phyloP scores from a whole-genome alignment of 2,888 invertebrate species.

The Bimastos eiseni region DNA sequence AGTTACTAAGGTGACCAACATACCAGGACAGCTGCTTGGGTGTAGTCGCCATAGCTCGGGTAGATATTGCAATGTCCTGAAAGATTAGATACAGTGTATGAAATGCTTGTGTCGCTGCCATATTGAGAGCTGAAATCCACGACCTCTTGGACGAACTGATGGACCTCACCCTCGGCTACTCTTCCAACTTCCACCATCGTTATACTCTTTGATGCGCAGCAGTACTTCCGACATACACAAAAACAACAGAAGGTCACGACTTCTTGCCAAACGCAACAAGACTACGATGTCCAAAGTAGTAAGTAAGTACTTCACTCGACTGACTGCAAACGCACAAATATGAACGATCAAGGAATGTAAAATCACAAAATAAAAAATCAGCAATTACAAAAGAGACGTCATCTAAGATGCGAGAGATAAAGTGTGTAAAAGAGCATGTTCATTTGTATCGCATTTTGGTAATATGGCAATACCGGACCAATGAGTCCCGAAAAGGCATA shows the following conservation, averaged over 20 bases:
- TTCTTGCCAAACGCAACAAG: neutral
- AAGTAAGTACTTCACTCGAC: too few species aligned
- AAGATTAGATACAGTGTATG: slow-evolving; percentile 84
- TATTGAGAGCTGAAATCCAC: slow-evolving; percentile 85
- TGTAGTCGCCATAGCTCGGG: slow-evolving; percentile 88
- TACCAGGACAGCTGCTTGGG: slow-evolving; percentile 87
- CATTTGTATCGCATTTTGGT: too few species aligned
- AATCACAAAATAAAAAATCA: too few species aligned
- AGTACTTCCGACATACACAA: neutral
- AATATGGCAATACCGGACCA: too few species aligned
- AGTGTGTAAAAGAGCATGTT: too few species aligned
- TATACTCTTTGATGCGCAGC: neutral
- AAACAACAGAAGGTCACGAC: neutral
- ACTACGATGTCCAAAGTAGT: neutral
- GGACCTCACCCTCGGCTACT: neutral
- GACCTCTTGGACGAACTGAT: slow-evolving; percentile 52
- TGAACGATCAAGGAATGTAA: too few species aligned
- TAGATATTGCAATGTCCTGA: slow-evolving; percentile 78
- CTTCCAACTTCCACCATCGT: neutral
- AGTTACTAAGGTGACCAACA: slow-evolving; percentile 51
- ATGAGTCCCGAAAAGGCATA: too few species aligned
- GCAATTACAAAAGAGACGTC: too few species aligned
- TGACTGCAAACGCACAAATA: neutral
- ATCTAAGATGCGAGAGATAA: too few species aligned
- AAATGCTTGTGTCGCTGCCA: slow-evolving; percentile 83